Conservation (phyloP, 92 coral and sea anemone species). For the Pocillopora meandrina region DNA sequence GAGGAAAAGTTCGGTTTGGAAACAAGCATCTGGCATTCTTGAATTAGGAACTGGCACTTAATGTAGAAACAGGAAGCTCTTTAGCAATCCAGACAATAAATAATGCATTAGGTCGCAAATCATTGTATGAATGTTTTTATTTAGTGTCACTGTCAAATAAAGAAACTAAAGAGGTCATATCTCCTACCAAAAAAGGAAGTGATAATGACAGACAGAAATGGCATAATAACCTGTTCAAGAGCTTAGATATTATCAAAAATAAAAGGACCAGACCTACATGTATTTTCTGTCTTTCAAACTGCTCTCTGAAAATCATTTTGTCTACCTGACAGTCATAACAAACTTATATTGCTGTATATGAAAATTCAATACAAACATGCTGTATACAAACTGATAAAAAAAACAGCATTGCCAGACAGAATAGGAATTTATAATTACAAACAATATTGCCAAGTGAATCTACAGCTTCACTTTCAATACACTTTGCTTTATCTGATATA, state of each 20-base stretch:
- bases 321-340: too few relatives aligned
- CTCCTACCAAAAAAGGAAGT: neutral
- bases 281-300: too few relatives aligned
- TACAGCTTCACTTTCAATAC: too few relatives aligned
- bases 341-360: too few relatives aligned
- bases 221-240: neutral
- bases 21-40: conserved; percentile 92
- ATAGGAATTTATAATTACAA: too few relatives aligned
- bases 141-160: neutral
- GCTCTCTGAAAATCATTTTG: too few relatives aligned
- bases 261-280: too few relatives aligned
- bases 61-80: conserved; percentile 9
- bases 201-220: neutral
- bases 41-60: conserved; percentile 86
- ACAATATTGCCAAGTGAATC: too few relatives aligned
- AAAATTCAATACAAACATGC: too few relatives aligned
- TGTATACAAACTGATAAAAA: too few relatives aligned
- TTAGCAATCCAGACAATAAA: conserved; percentile 5
- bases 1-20: conserved; percentile 95
- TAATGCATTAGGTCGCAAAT: neutral
- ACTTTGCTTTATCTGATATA: too few relatives aligned
- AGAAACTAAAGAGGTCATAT: neutral
- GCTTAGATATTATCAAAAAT: neutral
- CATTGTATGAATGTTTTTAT: neutral
- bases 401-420: too few relatives aligned